A percentile compares a stretch with the other conserved stretches of the same genome.
These are phyloP conservation scores for Onychostoma macrolepis DNA, from an alignment of 2,113 vertebrate species.

Conservation along the genomic window DNA sequence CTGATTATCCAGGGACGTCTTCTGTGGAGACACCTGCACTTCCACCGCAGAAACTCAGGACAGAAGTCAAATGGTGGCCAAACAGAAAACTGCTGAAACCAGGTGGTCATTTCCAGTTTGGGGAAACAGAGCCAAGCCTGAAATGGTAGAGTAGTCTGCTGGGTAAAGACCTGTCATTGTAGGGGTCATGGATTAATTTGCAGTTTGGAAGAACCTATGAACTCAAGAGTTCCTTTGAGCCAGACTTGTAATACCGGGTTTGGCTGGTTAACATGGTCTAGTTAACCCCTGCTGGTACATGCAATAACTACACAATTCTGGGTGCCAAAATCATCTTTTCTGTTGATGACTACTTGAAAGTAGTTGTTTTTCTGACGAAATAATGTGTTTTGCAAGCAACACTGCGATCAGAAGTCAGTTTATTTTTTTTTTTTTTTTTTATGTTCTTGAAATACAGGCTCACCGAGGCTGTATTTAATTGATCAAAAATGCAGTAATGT, in stretches of 20 bases:
- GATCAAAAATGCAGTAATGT: neutral
- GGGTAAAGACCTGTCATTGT: conserved; percentile 2
- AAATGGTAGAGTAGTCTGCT: neutral
- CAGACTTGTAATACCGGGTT: neutral
- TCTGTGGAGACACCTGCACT: neutral
- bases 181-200: neutral
- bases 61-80: neutral
- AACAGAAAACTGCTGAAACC: neutral
- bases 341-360: no score
- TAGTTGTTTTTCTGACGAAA: no score
- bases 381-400: neutral
- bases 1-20: neutral
- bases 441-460: neutral
- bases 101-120: neutral
- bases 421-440: no score
- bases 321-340: neutral
- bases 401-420: no score
- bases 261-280: neutral
- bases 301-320: neutral
- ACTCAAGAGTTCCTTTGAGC: neutral
- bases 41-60: neutral
- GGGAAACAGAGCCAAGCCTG: neutral
- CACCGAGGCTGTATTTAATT: neutral
- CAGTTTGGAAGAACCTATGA: neutral
- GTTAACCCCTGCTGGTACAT: neutral